Base-by-base conservation (phyloP, 2,888 invertebrate species). In the Pandemis corylana region DNA sequence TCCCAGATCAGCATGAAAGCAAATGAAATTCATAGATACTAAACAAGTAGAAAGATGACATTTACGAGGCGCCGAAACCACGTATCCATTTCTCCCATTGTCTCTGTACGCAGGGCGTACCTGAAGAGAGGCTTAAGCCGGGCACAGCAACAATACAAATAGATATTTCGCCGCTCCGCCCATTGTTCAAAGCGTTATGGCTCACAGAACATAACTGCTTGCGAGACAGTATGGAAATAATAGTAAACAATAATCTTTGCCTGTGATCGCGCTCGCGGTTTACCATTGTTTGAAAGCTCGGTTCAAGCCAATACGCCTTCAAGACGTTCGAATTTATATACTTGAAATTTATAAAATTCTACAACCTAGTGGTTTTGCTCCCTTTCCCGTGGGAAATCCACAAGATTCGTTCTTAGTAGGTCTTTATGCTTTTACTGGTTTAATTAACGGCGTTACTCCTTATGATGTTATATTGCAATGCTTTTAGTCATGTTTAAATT, bases 131-230 rank as follows among this genome's bases (percentile, higher is more conserved):
- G 20, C 64, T 7, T 3, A 56, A 56, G 56, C 44, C 65, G 20
- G 65, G 59, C 56, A 28, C 28, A 15, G 13, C n/a, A 62, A 72
- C 62, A 61, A 67, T 67, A 62, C 61, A 66, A 67, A 62, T 67
- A 42, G 67, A 51, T 51, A 49, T 49, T 69, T 44, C 59, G 51
- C 51, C 51, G 15, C 56, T 69, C 59, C 9, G 7, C 42, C 56
- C 49, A 51, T 69, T 69, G 73, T 74, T 65, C 46, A 41, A 59
- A 67, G 53, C 10, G 56, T 74, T 61, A 51, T 65, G 69, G 73
- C 51, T 74, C 69, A 69, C 63, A 59, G 72, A 51, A 20, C 65
- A 51, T 65, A 65, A 73, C 64, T 41, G 44, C 65, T 69, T 51
- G n/a, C 49, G 53, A 41, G 59, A 65, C 67, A 61, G 49, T 44